Evolutionary conservation across 2,797 vertebrate genomes (phyloP).

Genomic region (Microctenopoma lineatum): DNA sequence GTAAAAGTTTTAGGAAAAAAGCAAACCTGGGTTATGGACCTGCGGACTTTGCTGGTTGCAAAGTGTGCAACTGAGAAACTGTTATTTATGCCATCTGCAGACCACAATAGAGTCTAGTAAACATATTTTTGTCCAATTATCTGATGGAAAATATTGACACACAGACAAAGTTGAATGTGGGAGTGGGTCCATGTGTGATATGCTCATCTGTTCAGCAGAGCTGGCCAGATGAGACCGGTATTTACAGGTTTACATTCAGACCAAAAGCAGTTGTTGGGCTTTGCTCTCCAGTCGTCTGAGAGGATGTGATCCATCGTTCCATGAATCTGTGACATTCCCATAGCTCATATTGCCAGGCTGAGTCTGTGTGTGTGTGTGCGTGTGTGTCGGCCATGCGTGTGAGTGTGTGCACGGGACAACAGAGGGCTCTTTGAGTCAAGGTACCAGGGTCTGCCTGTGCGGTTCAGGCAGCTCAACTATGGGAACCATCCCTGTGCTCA

Average conservation of each 20-base stretch:
- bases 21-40: constrained; percentile 1
- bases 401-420: constrained; percentile 71
- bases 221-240: constrained; percentile 42
- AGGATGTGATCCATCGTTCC: constrained; percentile 80
- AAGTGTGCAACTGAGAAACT: constrained; percentile 14
- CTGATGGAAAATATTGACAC: constrained; percentile 37
- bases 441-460: constrained; percentile 58
- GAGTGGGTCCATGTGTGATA: constrained; percentile 13
- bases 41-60: constrained; percentile 8
- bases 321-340: constrained; percentile 79
- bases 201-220: constrained; percentile 26
- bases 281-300: constrained; percentile 67
- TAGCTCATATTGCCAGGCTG: constrained; percentile 72
- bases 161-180: constrained; percentile 23
- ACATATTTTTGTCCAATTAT: constrained; percentile 13
- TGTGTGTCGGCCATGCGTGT: constrained; percentile 42
- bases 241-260: constrained; percentile 79
- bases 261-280: constrained; percentile 85
- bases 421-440: constrained; percentile 80
- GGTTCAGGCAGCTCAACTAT: constrained; percentile 79
- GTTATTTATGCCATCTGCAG: constrained; percentile 8
- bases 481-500: constrained; percentile 75
- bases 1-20: constrained; percentile 58
- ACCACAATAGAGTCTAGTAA: constrained; percentile 19
- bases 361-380: constrained; percentile 40